A percentile compares a stretch with the other conserved stretches of the same genome.
Conservation (phyloP, 2,797 vertebrate species). For the Halcyon chelicuti region DNA sequence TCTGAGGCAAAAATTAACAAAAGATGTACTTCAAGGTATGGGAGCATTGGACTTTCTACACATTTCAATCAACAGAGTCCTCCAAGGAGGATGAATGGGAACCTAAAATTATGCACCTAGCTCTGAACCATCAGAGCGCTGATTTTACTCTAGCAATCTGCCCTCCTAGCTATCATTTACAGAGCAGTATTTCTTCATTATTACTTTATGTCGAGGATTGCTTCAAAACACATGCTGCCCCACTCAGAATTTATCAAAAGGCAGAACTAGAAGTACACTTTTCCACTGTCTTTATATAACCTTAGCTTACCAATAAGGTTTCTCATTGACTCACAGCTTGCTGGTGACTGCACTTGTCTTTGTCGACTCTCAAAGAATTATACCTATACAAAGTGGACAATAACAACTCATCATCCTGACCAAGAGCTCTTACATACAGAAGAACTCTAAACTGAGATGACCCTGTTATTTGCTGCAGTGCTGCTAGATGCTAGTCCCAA, state of each 20-base stretch:
- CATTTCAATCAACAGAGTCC: background rate
- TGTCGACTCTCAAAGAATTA: fast-evolving
- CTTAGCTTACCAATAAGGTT: background rate
- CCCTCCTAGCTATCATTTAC: background rate
- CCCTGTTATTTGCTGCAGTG: background rate
- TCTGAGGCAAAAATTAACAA: slow-evolving; percentile 3
- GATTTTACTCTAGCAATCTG: background rate
- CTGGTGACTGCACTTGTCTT: background rate
- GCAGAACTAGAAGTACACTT: background rate
- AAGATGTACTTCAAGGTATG: background rate
- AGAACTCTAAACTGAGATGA: background rate
- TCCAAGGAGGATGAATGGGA: background rate
- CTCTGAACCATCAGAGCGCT: background rate
- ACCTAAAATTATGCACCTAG: background rate
- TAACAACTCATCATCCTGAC: background rate
- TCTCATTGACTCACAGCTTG: background rate
- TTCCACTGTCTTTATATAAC: background rate
- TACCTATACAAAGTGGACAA: background rate
- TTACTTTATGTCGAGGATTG: background rate
- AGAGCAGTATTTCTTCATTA: background rate
- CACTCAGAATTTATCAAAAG: background rate
- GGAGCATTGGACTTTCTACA: background rate
- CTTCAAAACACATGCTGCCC: background rate
- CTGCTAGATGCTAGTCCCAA: background rate
- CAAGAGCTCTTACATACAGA: background rate